Base-by-base conservation (phyloP, 1,140 invertebrate species). In the Piezodorus guildinii region DNA sequence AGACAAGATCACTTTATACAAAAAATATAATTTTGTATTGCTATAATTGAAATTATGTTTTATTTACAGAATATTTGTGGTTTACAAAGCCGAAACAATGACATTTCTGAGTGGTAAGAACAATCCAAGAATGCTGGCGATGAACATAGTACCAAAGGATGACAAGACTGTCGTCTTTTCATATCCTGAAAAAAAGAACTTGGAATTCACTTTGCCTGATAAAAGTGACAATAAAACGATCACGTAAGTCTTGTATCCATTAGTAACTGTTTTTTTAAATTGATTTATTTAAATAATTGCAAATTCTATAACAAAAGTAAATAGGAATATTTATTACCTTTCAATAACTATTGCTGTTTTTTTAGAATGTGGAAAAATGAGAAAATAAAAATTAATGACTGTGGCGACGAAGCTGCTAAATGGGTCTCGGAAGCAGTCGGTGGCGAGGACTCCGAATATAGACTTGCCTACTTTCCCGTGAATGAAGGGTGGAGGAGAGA, bases 351-450 rank as follows among this genome's bases (percentile, higher is more conserved):
- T 39, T 10, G 12, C 9, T 39, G 34, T 39, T 39, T 39, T 30
- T 39, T 45, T 39, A 67, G 66, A 58, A 19, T 58, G 49, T 64
- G 64, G 60, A 72, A 66, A 60, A 70, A 69, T 5, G 71, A 76
- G 65, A 62, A 74, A 0, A 72, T 83, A 5, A 70, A 76, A 19
- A 77, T 75, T 0, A 76, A 80, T 49, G 83, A 85, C 65, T 84
- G 82, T 62, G 83, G 83, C 17, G 78, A 81, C 56, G 81, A 82
- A 65, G 75, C 75, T 21, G 80, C 83, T 4, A 72, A 72, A 14
- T 85, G 83, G 83, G 71, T 84, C 61, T 84, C 82, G 0, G 73
- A 78, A 52, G 81, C 77, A 65, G 73, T 85, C 61, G 69, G 82
- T 4, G 74, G 77, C 60, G 75, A 80, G 62, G 77, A 81, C 30